Evolutionary conservation across 1,140 invertebrate genomes (phyloP).

Genomic region (Eumeta japonica): DNA sequence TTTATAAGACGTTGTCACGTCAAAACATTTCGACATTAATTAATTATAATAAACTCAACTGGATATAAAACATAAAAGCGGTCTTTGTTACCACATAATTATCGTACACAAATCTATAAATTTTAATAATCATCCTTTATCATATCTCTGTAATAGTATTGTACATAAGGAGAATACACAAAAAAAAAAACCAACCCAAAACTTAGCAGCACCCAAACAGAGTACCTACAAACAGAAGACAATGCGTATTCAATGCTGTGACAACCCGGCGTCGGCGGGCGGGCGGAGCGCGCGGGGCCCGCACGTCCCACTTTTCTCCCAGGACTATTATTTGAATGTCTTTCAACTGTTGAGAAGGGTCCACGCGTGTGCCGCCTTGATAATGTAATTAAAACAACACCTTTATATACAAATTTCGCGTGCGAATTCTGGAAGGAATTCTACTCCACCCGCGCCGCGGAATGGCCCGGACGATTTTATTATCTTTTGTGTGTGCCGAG

Average conservation of each 20-base stretch:
- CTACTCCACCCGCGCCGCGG: too few species aligned
- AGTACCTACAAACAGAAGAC: too few species aligned
- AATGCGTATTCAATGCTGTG: not conserved
- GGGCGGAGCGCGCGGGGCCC: conserved; percentile 8
- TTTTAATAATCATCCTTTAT: not conserved
- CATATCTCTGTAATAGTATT: not conserved
- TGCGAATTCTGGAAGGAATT: too few species aligned
- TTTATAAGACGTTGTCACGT: too few species aligned
- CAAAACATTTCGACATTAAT: too few species aligned
- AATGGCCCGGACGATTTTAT: too few species aligned
- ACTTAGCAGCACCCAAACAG: not conserved
- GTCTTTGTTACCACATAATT: too few species aligned
- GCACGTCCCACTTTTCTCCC: conserved; percentile 48
- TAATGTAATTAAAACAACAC: conserved; percentile 59
- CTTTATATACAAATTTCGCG: too few species aligned
- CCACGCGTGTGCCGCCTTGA: conserved; percentile 40
- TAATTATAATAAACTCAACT: too few species aligned
- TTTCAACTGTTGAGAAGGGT: conserved; percentile 25
- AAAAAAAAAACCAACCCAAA: not conserved
- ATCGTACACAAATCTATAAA: too few species aligned
- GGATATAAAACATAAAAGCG: too few species aligned
- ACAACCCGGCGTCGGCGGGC: not conserved
- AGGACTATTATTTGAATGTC: conserved; percentile 56
- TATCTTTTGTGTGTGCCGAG: too few species aligned
- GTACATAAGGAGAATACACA: not conserved